phyloP scores from a whole-genome alignment of 2,888 invertebrate species.

The Auanema freiburgensis region DNA sequence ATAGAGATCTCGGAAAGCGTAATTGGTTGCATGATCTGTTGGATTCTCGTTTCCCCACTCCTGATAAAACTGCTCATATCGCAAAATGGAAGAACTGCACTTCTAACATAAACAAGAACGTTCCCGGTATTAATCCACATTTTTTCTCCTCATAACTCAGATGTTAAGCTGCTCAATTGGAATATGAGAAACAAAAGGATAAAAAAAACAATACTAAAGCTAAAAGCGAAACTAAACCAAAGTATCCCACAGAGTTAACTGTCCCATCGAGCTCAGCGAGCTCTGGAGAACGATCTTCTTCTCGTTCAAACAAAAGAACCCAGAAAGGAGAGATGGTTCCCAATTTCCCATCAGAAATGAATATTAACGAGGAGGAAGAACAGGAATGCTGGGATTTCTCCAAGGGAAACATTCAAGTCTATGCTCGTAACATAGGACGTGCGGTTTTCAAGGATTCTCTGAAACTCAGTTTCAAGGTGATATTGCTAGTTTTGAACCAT shows the following conservation, averaged over 20 bases:
- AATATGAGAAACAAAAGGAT: too few species aligned
- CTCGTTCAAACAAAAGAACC: background rate
- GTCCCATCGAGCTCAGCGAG: background rate
- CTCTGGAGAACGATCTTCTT: slow-evolving; percentile 23
- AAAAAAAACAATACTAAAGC: too few species aligned
- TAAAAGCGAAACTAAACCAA: too few species aligned
- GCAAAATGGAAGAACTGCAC: slow-evolving; percentile 51
- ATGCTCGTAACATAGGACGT: slow-evolving; percentile 37
- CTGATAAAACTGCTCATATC: slow-evolving; percentile 29
- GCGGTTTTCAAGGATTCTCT: slow-evolving; percentile 38
- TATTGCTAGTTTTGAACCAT: background rate
- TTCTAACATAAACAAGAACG: slow-evolving; percentile 44
- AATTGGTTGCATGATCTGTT: slow-evolving; percentile 47
- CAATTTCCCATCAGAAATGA: too few species aligned
- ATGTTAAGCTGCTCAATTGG: too few species aligned
- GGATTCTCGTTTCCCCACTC: slow-evolving; percentile 44
- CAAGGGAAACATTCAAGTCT: slow-evolving; percentile 37
- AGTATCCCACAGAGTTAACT: background rate
- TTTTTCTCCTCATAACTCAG: background rate
- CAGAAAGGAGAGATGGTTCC: too few species aligned
- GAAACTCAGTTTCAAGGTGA: slow-evolving; percentile 42
- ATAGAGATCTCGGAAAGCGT: slow-evolving; percentile 45
- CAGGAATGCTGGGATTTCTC: slow-evolving; percentile 25
- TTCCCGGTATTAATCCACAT: slow-evolving; percentile 2
- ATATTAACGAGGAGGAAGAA: slow-evolving; percentile 33